A percentile compares a stretch with the other conserved stretches of the same genome.
Conservation (phyloP, 1,140 invertebrate species). For the Gonatopus flavifemur region DNA sequence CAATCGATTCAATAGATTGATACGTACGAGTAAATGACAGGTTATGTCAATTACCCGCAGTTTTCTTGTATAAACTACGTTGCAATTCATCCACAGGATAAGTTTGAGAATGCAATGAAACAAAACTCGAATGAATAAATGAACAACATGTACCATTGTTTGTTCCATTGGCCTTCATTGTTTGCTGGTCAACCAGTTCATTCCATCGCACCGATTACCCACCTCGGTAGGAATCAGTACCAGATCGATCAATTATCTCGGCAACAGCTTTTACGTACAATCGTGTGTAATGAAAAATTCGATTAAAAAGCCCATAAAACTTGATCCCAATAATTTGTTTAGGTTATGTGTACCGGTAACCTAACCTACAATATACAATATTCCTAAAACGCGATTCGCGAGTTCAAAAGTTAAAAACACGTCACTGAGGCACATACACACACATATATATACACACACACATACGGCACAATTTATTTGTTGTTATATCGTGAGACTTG, state of each 20-base stretch:
- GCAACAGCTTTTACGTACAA: not conserved
- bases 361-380: conserved; percentile 46
- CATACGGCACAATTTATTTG: not conserved
- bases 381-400: conserved; percentile 24
- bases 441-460: too few relatives aligned
- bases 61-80: not conserved
- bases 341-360: conserved; percentile 53
- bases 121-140: not conserved
- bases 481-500: conserved; percentile 6
- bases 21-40: not conserved
- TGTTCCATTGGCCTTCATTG: conserved; percentile 58
- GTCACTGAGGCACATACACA: not conserved
- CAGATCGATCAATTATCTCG: not conserved
- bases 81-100: not conserved
- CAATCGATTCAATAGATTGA: too few relatives aligned
- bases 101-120: too few relatives aligned
- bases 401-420: not conserved
- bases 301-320: too few relatives aligned
- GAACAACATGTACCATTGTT: conserved; percentile 54
- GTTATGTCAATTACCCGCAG: not conserved
- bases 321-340: too few relatives aligned
- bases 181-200: conserved; percentile 44
- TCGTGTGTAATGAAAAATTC: not conserved
- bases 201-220: conserved; percentile 40
- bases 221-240: conserved; percentile 22